A percentile compares a stretch with the other conserved stretches of the same genome.
These are phyloP conservation scores for Caranx ignobilis DNA, from an alignment of 2,113 vertebrate species.

Conservation along the genomic window DNA sequence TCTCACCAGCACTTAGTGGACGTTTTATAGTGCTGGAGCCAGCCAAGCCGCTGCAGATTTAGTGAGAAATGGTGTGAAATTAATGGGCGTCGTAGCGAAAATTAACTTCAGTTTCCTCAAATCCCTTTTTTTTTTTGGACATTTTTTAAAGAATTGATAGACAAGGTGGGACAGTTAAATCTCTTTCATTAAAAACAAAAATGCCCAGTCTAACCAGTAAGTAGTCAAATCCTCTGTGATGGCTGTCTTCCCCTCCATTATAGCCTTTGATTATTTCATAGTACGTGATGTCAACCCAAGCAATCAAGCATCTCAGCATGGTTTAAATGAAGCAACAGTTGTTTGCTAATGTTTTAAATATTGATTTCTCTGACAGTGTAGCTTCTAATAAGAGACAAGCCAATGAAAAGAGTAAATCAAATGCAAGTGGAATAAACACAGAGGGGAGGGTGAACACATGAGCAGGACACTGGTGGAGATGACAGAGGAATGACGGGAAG, in stretches of 20 bases:
- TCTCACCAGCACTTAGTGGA: constrained; percentile 43
- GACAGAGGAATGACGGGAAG: constrained; percentile 54
- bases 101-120: constrained; percentile 27
- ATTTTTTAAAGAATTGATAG: not conserved
- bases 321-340: constrained; percentile 44
- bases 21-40: constrained; percentile 42
- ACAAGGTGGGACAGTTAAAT: not conserved
- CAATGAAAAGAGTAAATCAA: constrained; percentile 41
- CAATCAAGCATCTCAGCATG: constrained; percentile 52
- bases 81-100: constrained; percentile 29
- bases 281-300: constrained; percentile 52
- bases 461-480: constrained; percentile 32
- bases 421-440: constrained; percentile 6
- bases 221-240: not conserved
- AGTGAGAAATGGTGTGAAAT: constrained; percentile 47
- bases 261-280: constrained; percentile 46
- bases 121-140: not conserved
- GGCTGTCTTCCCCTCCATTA: constrained; percentile 16
- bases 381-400: constrained; percentile 51
- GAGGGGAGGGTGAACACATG: not conserved
- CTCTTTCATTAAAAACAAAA: constrained; percentile 18
- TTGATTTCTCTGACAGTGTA: constrained; percentile 59
- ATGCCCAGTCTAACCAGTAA: not conserved
- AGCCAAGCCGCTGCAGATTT: constrained; percentile 44
- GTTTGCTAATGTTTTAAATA: constrained; percentile 65